Base-by-base conservation (phyloP, 2,888 invertebrate genomes). In the Spialia ferax region DNA sequence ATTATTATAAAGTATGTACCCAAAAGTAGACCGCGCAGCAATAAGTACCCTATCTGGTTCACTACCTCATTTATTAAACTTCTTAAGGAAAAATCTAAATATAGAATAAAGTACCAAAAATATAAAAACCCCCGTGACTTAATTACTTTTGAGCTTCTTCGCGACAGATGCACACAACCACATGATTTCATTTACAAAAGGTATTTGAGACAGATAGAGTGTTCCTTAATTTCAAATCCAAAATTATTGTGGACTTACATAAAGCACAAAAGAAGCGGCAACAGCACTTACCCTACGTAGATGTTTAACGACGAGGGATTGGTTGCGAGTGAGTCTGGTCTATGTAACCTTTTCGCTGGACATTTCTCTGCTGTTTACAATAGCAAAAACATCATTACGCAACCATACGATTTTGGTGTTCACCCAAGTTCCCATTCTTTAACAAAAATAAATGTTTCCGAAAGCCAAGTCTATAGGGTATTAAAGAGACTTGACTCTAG, bases 171-270 rank as follows among this genome's bases (percentile, higher is more conserved):
- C n/a, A 8, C 15, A 4, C 18, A 45, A 8, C 15, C 7, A 45
- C 42, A 45, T 45, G 42, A 18, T 45, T 45, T 18, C 8, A 15
- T 45, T 45, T 45, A 45, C 42, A 45, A 45, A 45, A 45, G 18
- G 42, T 45, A 45, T 45, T 18, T 18, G 42, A 18, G 42, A 3
- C 42, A 45, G 42, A 15, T 42, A 6, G 42, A 42, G 7, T 42
- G 15, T 7, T 42, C 15, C 7, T 42, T 42, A 6, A 7, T 5
- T 42, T 42, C 42, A 15, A 42, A 42, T 42, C 42, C 42, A 15
- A 42, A 42, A 15, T 42, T 42, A 42, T 15, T 42, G 42, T 42
- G 42, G 42, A 42, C 42, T 42, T 42, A 15, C 7, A 15, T 42
- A 2, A 42, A 42, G 7, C 15, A 42, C 42, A 42, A 42, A 42